Conservation (phyloP, 2,888 invertebrate genomes). For the Teleogryllus oceanicus region DNA sequence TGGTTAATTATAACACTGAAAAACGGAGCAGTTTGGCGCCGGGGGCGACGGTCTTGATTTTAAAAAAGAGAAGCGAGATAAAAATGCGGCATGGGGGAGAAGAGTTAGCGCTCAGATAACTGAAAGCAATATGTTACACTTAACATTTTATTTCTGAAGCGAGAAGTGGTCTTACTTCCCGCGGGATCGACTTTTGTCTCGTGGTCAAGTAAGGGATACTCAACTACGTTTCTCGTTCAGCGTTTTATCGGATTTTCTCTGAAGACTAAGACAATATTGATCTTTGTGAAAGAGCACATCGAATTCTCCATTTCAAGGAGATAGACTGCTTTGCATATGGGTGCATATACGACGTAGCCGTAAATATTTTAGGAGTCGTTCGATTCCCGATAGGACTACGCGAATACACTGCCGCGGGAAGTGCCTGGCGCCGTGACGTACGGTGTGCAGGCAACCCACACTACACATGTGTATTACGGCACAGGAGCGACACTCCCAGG, state of each 20-base stretch:
- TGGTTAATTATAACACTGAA: background rate
- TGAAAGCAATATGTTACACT: background rate
- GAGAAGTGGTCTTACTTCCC: background rate
- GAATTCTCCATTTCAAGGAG: background rate
- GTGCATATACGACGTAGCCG: background rate
- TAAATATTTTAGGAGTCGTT: background rate
- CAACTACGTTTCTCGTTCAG: background rate
- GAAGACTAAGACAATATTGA: background rate
- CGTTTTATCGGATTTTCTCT: background rate
- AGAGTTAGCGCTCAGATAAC: background rate
- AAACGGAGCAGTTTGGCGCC: background rate
- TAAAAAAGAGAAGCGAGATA: background rate
- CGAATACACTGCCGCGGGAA: background rate
- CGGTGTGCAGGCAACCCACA: background rate
- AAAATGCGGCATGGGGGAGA: background rate
- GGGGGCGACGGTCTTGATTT: background rate
- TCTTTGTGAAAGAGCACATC: background rate
- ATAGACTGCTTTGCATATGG: slow-evolving; percentile 1
- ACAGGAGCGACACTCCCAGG: background rate
- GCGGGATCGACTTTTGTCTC: background rate
- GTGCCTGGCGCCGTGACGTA: background rate
- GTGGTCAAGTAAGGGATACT: background rate
- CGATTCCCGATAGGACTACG: background rate
- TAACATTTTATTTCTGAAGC: background rate
- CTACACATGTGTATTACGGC: background rate